These are phyloP conservation scores for Leptosomus discolor DNA, from an alignment of 2,113 vertebrate species.

Conservation along the genomic window DNA sequence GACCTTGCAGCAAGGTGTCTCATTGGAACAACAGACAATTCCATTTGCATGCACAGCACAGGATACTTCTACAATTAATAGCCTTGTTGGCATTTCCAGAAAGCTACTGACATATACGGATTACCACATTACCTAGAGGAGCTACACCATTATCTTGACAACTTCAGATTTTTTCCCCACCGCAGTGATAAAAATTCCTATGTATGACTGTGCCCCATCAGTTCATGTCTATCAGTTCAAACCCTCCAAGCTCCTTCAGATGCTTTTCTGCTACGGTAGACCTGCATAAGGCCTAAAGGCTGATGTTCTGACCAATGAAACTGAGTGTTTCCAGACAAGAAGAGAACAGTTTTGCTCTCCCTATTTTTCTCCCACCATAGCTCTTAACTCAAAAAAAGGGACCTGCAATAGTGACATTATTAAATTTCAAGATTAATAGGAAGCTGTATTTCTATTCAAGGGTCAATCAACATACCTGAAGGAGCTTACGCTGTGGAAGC, in stretches of 20 bases:
- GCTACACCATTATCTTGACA: not conserved
- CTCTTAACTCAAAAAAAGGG: not conserved
- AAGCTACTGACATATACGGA: not conserved
- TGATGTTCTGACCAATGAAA: not conserved
- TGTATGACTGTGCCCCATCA: too few species aligned
- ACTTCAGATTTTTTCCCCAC: not conserved
- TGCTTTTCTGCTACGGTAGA: not conserved
- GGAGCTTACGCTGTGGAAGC: not conserved
- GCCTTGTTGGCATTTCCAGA: not conserved
- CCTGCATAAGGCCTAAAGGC: not conserved
- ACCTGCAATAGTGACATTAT: not conserved
- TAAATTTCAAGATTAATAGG: not conserved
- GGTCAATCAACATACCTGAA: not conserved
- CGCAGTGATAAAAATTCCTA: not conserved
- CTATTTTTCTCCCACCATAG: not conserved
- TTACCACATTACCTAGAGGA: not conserved
- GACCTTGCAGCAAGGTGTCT: conserved; percentile 35
- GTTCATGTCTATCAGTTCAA: not conserved
- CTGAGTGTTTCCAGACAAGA: not conserved
- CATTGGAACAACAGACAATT: not conserved
- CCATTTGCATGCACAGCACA: not conserved
- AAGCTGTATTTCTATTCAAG: not conserved
- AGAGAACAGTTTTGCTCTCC: not conserved
- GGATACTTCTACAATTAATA: not conserved
- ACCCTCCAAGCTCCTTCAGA: not conserved